These are phyloP conservation scores for Adrianichthys oophorus DNA, from an alignment of 2,797 vertebrate species.

Conservation along the genomic window DNA sequence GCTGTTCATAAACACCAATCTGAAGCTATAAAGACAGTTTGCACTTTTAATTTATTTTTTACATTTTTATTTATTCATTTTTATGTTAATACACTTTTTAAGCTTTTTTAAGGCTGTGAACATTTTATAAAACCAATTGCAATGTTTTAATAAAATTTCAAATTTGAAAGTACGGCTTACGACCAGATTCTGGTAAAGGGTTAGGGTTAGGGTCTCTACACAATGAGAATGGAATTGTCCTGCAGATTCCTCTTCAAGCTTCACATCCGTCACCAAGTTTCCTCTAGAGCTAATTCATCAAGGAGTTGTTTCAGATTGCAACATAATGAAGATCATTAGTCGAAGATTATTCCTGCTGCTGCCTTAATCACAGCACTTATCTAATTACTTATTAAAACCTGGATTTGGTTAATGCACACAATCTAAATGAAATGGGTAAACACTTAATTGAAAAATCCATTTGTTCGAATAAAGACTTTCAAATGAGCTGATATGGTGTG, in stretches of 20 bases:
- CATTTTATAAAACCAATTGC: no score
- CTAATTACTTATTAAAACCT: conserved; percentile 69
- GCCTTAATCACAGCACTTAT: conserved; percentile 70
- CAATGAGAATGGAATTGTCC: conserved; percentile 24
- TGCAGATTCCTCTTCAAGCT: conserved; percentile 38
- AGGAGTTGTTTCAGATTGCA: conserved; percentile 61
- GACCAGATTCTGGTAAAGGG: neutral
- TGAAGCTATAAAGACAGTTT: no score
- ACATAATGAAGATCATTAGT: conserved; percentile 71
- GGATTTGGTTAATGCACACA: conserved; percentile 61
- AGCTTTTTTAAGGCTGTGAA: no score
- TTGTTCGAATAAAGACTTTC: conserved; percentile 64
- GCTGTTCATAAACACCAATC: no score
- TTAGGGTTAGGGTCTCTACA: conserved; percentile 28
- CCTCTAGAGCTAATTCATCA: conserved; percentile 50
- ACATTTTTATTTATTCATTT: no score
- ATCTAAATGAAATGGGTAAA: conserved; percentile 68
- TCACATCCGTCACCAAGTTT: conserved; percentile 52
- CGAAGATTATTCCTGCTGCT: conserved; percentile 64
- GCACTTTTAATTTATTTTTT: no score
- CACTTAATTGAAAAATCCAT: conserved; percentile 75
- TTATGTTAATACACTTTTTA: no score
- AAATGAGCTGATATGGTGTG: conserved; percentile 38
- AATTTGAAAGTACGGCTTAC: no score
- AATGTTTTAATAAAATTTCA: no score